Conservation (phyloP, 2,113 vertebrate species). For the Cryptotis parvus region DNA sequence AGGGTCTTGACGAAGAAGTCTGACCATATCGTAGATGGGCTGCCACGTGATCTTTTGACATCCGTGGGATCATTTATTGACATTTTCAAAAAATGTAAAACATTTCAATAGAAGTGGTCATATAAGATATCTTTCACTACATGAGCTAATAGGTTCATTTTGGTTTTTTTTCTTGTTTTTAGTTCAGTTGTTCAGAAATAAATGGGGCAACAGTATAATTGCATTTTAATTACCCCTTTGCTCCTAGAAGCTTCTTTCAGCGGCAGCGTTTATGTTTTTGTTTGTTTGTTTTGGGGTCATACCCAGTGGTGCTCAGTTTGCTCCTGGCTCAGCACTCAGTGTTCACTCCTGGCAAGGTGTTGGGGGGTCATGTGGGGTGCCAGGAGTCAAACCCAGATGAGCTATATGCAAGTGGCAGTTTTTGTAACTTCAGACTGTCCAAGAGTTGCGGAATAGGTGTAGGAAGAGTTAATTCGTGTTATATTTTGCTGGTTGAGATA, state of each 20-base stretch:
- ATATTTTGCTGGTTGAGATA: slow-evolving; percentile 11
- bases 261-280: neutral
- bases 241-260: neutral
- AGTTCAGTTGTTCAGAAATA: neutral
- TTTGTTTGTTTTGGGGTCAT: too few relatives aligned
- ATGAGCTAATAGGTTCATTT: neutral
- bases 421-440: neutral
- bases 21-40: too few relatives aligned
- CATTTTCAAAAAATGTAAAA: neutral
- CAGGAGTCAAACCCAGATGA: too few relatives aligned
- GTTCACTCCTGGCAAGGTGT: too few relatives aligned
- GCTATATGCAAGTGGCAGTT: too few relatives aligned
- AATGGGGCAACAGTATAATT: neutral
- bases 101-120: neutral
- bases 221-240: neutral
- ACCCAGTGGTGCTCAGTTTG: too few relatives aligned
- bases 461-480: neutral
- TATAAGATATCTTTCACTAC: neutral
- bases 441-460: neutral
- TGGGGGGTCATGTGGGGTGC: too few relatives aligned
- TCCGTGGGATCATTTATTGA: too few relatives aligned
- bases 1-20: too few relatives aligned
- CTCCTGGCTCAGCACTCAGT: too few relatives aligned
- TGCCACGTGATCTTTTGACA: too few relatives aligned
- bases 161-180: neutral